Evolutionary conservation across 2,797 vertebrate genomes (phyloP).

Genomic region (Bovichtus variegatus): DNA sequence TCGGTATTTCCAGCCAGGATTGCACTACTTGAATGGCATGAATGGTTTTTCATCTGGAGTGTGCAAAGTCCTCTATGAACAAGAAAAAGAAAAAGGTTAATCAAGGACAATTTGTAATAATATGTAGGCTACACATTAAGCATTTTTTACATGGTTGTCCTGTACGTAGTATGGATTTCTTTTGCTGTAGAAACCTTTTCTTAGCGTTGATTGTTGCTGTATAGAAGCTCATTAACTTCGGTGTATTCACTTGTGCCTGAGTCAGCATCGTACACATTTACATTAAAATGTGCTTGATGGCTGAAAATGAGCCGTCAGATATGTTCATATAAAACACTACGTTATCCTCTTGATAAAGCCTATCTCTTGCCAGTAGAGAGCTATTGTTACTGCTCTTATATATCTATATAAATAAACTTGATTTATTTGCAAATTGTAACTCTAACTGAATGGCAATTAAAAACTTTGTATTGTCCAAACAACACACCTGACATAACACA

Average conservation of each 20-base stretch:
- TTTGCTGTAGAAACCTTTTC: neutral
- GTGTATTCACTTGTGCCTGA: neutral
- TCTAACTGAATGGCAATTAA: constrained; percentile 1
- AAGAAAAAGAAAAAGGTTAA: neutral
- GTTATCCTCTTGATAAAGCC: constrained; percentile 4
- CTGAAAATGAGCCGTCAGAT: constrained; percentile 19
- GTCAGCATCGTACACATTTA: constrained; percentile 18
- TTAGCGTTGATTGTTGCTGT: neutral
- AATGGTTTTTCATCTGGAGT: neutral
- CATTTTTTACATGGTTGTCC: neutral
- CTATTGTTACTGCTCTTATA: neutral
- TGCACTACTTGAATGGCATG: neutral
- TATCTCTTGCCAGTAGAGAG: neutral
- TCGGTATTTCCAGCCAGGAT: neutral
- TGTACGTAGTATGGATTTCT: neutral
- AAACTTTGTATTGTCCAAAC: constrained; percentile 2
- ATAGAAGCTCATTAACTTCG: constrained; percentile 14
- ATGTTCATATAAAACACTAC: neutral
- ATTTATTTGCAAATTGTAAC: no score
- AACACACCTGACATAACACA: neutral
- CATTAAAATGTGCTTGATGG: neutral
- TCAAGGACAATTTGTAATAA: neutral
- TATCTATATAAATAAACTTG: no score
- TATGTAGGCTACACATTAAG: neutral
- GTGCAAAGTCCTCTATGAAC: neutral